phyloP scores from a whole-genome alignment of 2,888 invertebrate genomes.

The Trachelus tabidus region DNA sequence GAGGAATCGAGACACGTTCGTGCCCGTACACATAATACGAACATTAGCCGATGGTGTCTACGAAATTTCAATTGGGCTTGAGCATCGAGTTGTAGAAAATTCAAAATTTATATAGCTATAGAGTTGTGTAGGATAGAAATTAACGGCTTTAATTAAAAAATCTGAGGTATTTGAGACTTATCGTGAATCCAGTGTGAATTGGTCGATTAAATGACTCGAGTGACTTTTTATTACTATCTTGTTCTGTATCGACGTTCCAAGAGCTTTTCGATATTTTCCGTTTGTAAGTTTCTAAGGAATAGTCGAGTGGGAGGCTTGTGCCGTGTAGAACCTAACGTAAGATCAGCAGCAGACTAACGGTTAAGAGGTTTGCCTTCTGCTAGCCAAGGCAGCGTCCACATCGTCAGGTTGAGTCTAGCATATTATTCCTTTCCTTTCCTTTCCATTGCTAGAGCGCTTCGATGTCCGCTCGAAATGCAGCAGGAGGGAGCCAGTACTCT shows the following conservation, averaged over 20 bases:
- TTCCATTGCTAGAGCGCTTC: not conserved
- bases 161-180: not conserved
- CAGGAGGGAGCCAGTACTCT: constrained; percentile 1
- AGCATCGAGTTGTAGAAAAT: not conserved
- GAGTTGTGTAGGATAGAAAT: not conserved
- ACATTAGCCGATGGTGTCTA: not conserved
- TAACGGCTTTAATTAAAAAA: not conserved
- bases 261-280: not conserved
- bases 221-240: not conserved
- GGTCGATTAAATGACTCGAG: not conserved
- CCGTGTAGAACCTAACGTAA: not conserved
- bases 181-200: not conserved
- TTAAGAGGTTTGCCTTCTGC: constrained; percentile 5
- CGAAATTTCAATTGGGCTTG: not conserved
- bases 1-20: not conserved
- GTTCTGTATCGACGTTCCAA: not conserved
- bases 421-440: not conserved
- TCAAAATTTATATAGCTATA: not conserved
- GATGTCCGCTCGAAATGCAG: not conserved
- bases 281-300: not conserved
- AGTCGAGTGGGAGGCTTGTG: not conserved
- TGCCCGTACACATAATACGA: not conserved
- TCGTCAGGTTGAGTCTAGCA: not conserved
- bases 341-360: not conserved
- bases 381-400: not conserved